Percentiles rank a stretch among this genome's conserved stretches.
Evolutionary conservation across 2,888 invertebrate genomes (phyloP).

Genomic region (Emmelina monodactyla): DNA sequence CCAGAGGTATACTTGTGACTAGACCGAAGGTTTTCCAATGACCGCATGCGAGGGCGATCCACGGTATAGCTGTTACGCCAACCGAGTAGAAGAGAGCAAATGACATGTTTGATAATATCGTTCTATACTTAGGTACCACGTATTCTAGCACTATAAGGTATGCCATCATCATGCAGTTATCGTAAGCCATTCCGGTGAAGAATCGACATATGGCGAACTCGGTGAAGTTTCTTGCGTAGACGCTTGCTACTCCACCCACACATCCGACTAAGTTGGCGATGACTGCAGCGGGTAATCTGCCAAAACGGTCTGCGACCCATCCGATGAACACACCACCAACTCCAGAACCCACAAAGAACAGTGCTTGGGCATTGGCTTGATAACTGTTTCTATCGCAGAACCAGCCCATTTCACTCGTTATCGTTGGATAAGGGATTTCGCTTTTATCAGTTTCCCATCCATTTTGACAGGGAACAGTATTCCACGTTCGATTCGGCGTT

Average conservation of each 20-base stretch:
- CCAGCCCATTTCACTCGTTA: slow-evolving; percentile 38
- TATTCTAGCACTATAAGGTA: slow-evolving; percentile 38
- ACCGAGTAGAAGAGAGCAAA: slow-evolving; percentile 33
- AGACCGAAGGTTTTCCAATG: slow-evolving; percentile 36
- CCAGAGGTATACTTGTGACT: slow-evolving; percentile 34
- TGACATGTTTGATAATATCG: slow-evolving; percentile 29
- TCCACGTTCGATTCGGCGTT: slow-evolving; percentile 26
- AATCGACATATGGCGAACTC: slow-evolving; percentile 33
- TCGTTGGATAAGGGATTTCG: slow-evolving; percentile 40
- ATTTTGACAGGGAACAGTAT: slow-evolving; percentile 26
- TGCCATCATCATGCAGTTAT: slow-evolving; percentile 37
- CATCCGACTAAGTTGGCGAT: slow-evolving; percentile 29
- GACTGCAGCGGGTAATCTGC: slow-evolving; percentile 32
- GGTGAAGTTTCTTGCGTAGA: slow-evolving; percentile 26
- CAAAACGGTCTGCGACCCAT: slow-evolving; percentile 35
- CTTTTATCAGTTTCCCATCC: slow-evolving; percentile 41
- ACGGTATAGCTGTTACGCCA: slow-evolving; percentile 27
- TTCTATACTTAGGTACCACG: slow-evolving; percentile 35
- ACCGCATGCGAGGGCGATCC: slow-evolving; percentile 31
- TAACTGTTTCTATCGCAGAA: slow-evolving; percentile 37
- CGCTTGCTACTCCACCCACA: slow-evolving; percentile 28
- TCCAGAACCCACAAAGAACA: slow-evolving; percentile 36
- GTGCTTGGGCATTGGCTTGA: slow-evolving; percentile 37
- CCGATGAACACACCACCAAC: slow-evolving; percentile 33
- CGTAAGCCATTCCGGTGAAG: slow-evolving; percentile 36